Percentiles rank a stretch among this genome's conserved stretches.
Evolutionary conservation across 1,140 invertebrate genomes (phyloP).

Genomic region (Papilio machaon): DNA sequence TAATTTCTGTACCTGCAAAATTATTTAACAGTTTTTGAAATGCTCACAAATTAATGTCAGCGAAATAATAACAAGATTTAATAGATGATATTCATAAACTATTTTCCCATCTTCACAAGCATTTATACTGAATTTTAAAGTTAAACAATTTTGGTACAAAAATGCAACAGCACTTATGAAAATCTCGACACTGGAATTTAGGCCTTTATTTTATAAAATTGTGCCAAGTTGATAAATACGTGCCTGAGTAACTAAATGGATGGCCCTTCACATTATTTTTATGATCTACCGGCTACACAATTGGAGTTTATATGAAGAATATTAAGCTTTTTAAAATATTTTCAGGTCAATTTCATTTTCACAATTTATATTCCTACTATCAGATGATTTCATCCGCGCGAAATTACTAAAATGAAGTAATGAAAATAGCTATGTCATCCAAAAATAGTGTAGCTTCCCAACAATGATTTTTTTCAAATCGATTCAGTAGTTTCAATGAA

Average conservation of each 20-base stretch:
- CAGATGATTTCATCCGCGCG: not conserved
- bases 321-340: not conserved
- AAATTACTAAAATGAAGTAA: no score
- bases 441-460: no score
- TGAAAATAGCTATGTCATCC: no score
- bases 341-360: not conserved
- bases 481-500: no score
- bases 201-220: slow-evolving; percentile 10
- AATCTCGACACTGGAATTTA: not conserved
- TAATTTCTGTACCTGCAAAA: not conserved
- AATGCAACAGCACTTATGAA: slow-evolving; percentile 12
- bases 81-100: not conserved
- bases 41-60: not conserved
- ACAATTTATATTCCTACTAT: not conserved
- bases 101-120: not conserved
- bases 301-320: not conserved
- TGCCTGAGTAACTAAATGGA: not conserved
- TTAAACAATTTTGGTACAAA: not conserved
- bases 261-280: not conserved
- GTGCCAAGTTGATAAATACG: slow-evolving; percentile 7
- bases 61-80: not conserved
- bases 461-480: no score
- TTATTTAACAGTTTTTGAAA: not conserved
- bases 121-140: not conserved
- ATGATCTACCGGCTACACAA: slow-evolving; percentile 2